Percentiles rank a stretch among this genome's conserved stretches.
phyloP scores from a whole-genome alignment of 2,888 invertebrate genomes.

The Diplazon laetatorius region DNA sequence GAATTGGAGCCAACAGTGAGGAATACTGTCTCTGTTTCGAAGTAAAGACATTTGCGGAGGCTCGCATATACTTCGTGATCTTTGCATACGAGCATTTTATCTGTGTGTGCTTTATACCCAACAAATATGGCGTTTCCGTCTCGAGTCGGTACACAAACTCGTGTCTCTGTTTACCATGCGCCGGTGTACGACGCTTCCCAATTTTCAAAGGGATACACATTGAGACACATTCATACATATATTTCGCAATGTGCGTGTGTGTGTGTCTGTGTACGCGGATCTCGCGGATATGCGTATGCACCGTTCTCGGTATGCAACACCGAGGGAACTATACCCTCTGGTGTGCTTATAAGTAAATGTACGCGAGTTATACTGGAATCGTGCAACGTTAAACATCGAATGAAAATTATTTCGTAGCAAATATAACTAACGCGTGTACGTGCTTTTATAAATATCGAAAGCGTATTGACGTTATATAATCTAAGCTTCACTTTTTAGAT shows the following conservation, averaged over 20 bases:
- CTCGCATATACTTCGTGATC: not conserved
- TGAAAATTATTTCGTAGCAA: conserved; percentile 6
- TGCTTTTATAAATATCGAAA: conserved; percentile 4
- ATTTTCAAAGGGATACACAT: conserved; percentile 13
- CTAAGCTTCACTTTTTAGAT: not conserved
- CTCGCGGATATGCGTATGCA: not conserved
- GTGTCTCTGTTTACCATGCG: conserved; percentile 44
- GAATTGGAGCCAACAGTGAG: not conserved
- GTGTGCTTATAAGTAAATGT: not conserved
- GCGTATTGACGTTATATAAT: conserved; percentile 3
- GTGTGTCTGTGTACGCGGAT: not conserved
- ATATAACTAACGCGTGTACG: conserved; percentile 3
- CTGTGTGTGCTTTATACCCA: conserved; percentile 55
- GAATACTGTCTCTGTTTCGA: not conserved
- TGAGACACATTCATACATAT: no score
- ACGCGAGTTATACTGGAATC: conserved; percentile 1
- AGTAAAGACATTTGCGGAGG: not conserved
- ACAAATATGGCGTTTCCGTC: conserved; percentile 61
- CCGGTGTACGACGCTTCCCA: conserved; percentile 33
- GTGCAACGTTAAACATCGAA: conserved; percentile 14
- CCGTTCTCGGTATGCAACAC: not conserved
- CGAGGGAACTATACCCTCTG: conserved; percentile 12
- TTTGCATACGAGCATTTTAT: conserved; percentile 46
- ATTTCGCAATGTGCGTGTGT: not conserved
- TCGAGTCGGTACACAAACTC: conserved; percentile 44